Percentiles rank a stretch among this genome's conserved stretches.
Conservation (phyloP, 2,888 invertebrate species). For the Euproctis similis region DNA sequence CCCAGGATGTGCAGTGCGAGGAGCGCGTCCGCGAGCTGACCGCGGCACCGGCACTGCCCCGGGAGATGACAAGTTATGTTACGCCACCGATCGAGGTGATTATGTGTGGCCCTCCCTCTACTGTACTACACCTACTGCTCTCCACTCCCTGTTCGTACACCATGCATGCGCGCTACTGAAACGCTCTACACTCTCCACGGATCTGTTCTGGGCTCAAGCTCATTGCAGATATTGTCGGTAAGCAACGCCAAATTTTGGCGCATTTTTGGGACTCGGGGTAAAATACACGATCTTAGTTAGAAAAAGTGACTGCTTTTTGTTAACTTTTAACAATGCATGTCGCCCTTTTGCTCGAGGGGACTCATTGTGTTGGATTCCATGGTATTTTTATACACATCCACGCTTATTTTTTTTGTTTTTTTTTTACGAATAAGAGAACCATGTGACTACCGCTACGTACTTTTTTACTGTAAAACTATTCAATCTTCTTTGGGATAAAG, state of each 20-base stretch:
- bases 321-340: constrained; percentile 51
- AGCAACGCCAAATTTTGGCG: constrained; percentile 47
- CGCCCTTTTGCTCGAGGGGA: constrained; percentile 46
- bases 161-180: constrained; percentile 55
- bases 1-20: constrained; percentile 55
- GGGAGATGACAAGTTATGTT: constrained; percentile 69
- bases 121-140: too few relatives aligned
- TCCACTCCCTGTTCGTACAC: too few relatives aligned
- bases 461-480: too few relatives aligned
- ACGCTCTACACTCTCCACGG: constrained; percentile 34
- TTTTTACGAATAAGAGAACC: constrained; percentile 23
- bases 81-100: constrained; percentile 74
- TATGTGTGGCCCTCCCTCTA: constrained; percentile 62
- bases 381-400: constrained; percentile 31
- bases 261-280: constrained; percentile 41
- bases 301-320: constrained; percentile 31
- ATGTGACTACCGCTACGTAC: constrained; percentile 21
- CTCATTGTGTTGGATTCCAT: constrained; percentile 39
- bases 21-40: constrained; percentile 59
- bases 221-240: constrained; percentile 39
- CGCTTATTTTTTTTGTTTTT: constrained; percentile 17
- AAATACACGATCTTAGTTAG: constrained; percentile 31
- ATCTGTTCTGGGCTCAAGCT: constrained; percentile 17
- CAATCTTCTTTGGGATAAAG: too few relatives aligned
- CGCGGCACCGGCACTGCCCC: constrained; percentile 42